Base-by-base conservation (phyloP, 2,888 invertebrate genomes). In the Tortricodes alternella region DNA sequence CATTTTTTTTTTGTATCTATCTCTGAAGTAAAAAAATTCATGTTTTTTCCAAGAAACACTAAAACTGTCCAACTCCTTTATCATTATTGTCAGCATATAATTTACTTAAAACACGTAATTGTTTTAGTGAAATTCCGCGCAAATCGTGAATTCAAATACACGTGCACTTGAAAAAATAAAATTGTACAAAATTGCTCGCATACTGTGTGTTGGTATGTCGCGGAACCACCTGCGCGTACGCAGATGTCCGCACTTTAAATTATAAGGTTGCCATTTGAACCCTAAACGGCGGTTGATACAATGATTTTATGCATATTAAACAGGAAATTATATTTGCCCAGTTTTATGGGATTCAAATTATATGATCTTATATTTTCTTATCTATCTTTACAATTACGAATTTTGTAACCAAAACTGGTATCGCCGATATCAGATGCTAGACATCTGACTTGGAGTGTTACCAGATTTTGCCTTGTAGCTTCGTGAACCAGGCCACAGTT, bases 251-350 rank as follows among this genome's bases (percentile, higher is more conserved):
- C 19, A 34, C 51, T 62, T 58, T 61, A 64, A 66, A 62, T 63
- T 63, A 68, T 65, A 63, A 66, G 61, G 59, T 64, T 67, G 68
- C 71, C 67, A 66, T 68, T 70, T 71, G 66, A 71, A 70, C 70
- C 64, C 49, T 62, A 58, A 62, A 62, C 60, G 58, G 62, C 60
- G 58, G 62, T 64, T 59, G 62, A 55, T 58, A 39, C 39, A 29
- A 44, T 46, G 34, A 46, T 46, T 34, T 34, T 46, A 4, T n/a
- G 18, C 11, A 19, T 29, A 29, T 38, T 29, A 3, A 6, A 9
- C 7, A 23, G 11, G 11, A 34, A 34, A n/a, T n/a, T n/a, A n/a
- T n/a, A n/a, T n/a, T n/a, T n/a, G n/a, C n/a, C n/a, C n/a, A n/a
- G n/a, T n/a, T n/a, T n/a, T n/a, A n/a, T n/a, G n/a, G n/a, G n/a